Conservation (phyloP, 2,113 vertebrate genomes). For the rat (Rattus norvegicus) region DNA sequence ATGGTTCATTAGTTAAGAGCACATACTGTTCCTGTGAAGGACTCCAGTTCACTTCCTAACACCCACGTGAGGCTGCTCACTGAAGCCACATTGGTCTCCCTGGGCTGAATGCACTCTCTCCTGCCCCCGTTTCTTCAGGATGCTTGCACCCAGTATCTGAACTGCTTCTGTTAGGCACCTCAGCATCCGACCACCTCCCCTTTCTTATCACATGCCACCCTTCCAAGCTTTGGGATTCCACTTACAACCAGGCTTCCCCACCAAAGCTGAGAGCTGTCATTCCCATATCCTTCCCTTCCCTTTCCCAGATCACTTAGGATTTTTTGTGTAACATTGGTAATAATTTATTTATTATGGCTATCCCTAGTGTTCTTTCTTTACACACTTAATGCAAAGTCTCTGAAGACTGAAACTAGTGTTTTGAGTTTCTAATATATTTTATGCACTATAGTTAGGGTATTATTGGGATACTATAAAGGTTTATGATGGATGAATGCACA, state of each 20-base stretch:
- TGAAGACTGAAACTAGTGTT: background rate
- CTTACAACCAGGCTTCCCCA: background rate
- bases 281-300: background rate
- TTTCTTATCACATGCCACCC: background rate
- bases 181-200: background rate
- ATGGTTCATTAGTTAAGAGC: background rate
- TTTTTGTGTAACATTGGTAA: background rate
- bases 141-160: background rate
- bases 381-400: background rate
- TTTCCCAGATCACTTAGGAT: background rate
- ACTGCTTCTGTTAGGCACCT: too few relatives aligned
- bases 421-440: conserved; percentile 2
- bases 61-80: background rate
- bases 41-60: background rate
- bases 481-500: background rate
- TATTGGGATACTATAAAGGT: background rate
- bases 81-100: too few relatives aligned
- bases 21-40: background rate
- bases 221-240: background rate
- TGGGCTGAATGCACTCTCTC: too few relatives aligned
- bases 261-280: background rate
- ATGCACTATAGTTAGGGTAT: background rate
- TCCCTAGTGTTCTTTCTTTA: background rate
- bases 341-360: background rate
- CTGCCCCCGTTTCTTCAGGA: background rate